A percentile compares a stretch with the other conserved stretches of the same genome.
Conservation (phyloP, 2,113 vertebrate species). For the Heteronetta atricapilla region DNA sequence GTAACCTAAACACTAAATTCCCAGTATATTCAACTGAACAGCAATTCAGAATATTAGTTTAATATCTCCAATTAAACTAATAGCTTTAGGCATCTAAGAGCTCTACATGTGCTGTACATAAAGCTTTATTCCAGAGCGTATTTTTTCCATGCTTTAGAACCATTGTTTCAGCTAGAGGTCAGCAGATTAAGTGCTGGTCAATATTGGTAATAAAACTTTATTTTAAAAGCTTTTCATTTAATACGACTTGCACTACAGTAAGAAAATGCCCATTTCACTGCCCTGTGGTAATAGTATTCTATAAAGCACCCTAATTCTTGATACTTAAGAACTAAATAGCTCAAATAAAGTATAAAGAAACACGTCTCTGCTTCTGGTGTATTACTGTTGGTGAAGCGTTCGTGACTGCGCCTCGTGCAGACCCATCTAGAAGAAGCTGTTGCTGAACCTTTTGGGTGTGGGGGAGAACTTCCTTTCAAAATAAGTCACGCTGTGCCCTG, state of each 20-base stretch:
- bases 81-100: constrained; percentile 74
- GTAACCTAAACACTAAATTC: constrained; percentile 63
- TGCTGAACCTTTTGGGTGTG: fast-evolving
- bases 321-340: constrained; percentile 3
- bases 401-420: fast-evolving
- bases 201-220: constrained; percentile 75
- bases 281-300: constrained; percentile 51
- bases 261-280: constrained; percentile 53
- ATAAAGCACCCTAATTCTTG: constrained; percentile 41
- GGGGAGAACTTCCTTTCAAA: neutral
- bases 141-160: constrained; percentile 69
- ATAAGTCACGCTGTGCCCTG: fast-evolving
- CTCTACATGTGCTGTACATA: constrained; percentile 83
- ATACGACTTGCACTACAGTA: constrained; percentile 39
- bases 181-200: constrained; percentile 60
- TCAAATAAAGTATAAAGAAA: constrained; percentile 58
- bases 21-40: constrained; percentile 56
- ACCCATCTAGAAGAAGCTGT: neutral
- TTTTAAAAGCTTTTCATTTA: constrained; percentile 60
- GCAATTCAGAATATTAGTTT: constrained; percentile 60
- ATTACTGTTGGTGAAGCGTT: neutral
- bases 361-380: neutral
- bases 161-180: constrained; percentile 51
- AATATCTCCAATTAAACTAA: constrained; percentile 51
- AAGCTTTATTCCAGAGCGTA: constrained; percentile 75